Evolutionary conservation across 2,113 vertebrate species (phyloP).

Genomic region (Setophaga coronata): DNA sequence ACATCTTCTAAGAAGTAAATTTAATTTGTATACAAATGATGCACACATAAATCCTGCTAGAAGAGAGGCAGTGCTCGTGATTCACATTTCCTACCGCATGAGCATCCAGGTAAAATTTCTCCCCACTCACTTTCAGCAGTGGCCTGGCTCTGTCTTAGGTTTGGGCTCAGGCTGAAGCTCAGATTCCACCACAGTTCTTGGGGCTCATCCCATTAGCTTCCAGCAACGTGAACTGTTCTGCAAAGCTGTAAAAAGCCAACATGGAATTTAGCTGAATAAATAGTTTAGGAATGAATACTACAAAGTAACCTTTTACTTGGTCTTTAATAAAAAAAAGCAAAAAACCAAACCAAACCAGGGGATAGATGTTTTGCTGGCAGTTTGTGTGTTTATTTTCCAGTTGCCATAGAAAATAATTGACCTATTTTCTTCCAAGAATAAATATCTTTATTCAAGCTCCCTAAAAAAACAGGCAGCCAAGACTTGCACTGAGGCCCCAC

Average conservation of each 20-base stretch:
- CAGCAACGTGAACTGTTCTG: background rate
- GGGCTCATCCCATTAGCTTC: slow-evolving; percentile 5
- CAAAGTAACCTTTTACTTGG: slow-evolving; percentile 63
- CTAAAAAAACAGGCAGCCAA: slow-evolving; percentile 60
- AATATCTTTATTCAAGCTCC: slow-evolving; percentile 74
- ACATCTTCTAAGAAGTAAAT: background rate
- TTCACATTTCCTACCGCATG: background rate
- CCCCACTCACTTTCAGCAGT: background rate
- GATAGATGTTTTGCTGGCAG: slow-evolving; percentile 54
- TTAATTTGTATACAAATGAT: background rate
- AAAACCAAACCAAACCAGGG: background rate
- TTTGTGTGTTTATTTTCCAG: slow-evolving; percentile 77
- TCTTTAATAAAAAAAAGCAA: background rate
- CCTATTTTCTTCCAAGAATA: slow-evolving; percentile 75
- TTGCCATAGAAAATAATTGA: slow-evolving; percentile 81
- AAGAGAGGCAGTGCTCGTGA: background rate
- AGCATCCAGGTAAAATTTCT: background rate
- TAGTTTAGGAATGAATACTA: slow-evolving; percentile 57
- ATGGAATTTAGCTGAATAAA: slow-evolving; percentile 62
- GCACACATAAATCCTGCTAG: background rate
- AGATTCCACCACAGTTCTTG: background rate
- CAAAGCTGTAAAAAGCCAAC: slow-evolving; percentile 32
- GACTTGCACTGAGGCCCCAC: slow-evolving; percentile 49
- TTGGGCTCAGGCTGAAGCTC: background rate
- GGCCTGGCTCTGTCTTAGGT: background rate